Evolutionary conservation across 2,888 invertebrate genomes (phyloP).

Genomic region (Prosopocoilus inquinatus): DNA sequence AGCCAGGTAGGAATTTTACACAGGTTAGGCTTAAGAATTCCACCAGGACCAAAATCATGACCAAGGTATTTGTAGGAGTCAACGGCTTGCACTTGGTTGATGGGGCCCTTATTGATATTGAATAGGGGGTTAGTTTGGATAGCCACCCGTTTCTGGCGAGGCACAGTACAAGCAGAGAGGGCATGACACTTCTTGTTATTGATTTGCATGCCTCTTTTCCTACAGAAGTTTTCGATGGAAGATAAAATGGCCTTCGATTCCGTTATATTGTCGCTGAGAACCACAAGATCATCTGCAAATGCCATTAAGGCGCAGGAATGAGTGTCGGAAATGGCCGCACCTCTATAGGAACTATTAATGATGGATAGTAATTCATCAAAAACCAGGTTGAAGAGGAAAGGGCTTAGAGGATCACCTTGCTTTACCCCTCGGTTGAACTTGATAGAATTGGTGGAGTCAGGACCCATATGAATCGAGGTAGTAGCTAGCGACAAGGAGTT

Average conservation of each 20-base stretch:
- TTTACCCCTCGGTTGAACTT: conserved; percentile 39
- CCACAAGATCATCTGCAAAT: conserved; percentile 44
- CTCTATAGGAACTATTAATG: conserved; percentile 13
- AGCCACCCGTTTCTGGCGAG: conserved; percentile 8
- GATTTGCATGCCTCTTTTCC: conserved; percentile 27
- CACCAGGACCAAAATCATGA: conserved; percentile 32
- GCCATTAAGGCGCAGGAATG: conserved; percentile 33
- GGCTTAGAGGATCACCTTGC: conserved; percentile 45
- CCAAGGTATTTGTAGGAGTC: conserved; percentile 33
- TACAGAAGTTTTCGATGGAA: conserved; percentile 16
- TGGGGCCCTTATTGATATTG: background rate
- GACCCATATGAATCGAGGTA: conserved; percentile 28
- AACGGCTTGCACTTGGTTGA: background rate
- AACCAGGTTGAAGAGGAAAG: conserved; percentile 32
- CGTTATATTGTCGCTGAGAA: conserved; percentile 36
- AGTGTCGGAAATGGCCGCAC: conserved; percentile 12
- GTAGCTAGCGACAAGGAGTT: conserved; percentile 30
- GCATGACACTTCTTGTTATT: conserved; percentile 20
- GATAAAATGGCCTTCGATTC: conserved; percentile 34
- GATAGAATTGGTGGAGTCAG: conserved; percentile 12
- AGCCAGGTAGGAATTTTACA: conserved; percentile 26
- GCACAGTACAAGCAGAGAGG: conserved; percentile 8
- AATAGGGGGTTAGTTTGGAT: conserved; percentile 5
- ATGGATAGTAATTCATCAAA: conserved; percentile 30
- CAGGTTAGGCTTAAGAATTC: conserved; percentile 18